A percentile compares a stretch with the other conserved stretches of the same genome.
phyloP scores from a whole-genome alignment of 2,113 vertebrate species.

The Ifrita kowaldi region DNA sequence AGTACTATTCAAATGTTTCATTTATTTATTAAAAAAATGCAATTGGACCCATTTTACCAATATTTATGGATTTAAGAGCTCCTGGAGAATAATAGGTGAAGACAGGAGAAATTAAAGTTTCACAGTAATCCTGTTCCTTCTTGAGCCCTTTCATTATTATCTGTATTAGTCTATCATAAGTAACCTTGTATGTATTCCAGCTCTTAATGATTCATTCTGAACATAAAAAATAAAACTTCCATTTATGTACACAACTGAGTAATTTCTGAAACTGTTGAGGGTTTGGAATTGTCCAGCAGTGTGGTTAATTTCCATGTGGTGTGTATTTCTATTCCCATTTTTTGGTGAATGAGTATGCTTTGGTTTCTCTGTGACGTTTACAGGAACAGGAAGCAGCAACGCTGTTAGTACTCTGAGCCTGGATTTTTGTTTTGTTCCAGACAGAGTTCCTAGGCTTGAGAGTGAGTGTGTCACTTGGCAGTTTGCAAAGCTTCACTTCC shows the following conservation, averaged over 20 bases:
- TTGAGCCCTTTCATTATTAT: neutral
- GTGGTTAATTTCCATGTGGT: slow-evolving; percentile 26
- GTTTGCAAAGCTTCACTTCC: slow-evolving; percentile 27
- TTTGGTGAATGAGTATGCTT: slow-evolving; percentile 39
- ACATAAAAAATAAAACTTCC: neutral
- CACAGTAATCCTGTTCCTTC: neutral
- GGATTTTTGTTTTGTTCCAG: slow-evolving; percentile 22
- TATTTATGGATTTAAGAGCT: neutral
- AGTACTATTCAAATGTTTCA: neutral
- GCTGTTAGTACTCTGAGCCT: slow-evolving; percentile 48
- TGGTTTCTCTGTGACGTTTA: slow-evolving; percentile 16
- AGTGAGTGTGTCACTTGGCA: slow-evolving; percentile 29
- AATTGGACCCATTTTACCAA: neutral
- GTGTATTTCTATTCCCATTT: slow-evolving; percentile 22
- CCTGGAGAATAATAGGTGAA: neutral
- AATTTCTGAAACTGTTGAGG: slow-evolving; percentile 22
- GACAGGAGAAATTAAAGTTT: neutral
- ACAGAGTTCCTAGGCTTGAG: neutral
- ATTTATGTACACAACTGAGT: slow-evolving; percentile 3
- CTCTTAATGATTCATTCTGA: neutral
- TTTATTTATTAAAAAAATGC: neutral
- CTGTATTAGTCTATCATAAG: neutral
- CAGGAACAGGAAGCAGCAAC: slow-evolving; percentile 66
- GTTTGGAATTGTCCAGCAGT: slow-evolving; percentile 40
- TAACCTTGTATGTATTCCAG: neutral